Base-by-base conservation (phyloP, 2,797 vertebrate species). In the Poecile montanus region DNA sequence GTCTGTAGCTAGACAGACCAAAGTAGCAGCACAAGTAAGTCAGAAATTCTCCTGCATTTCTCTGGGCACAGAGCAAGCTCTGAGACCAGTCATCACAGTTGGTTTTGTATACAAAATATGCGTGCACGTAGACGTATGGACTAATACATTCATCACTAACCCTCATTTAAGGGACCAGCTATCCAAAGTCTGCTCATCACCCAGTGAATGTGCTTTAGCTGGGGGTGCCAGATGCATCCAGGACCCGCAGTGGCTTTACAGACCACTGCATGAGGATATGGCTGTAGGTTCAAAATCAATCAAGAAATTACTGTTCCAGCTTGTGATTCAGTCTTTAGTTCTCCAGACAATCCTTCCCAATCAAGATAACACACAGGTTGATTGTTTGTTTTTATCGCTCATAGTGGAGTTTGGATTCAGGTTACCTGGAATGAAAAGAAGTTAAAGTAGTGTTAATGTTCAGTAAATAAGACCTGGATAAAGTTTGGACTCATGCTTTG, bases 311-410 rank as follows among this genome's bases (percentile, higher is more conserved):
- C 83, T 71, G 77, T 83, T 95, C 77, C 91, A 95, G 56, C 50
- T 89, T 79, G 86, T 38, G 38, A 67, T 66, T 86, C 77, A 85
- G 87, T 87, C 90, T 94, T 80, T 65, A 78, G 79, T 56, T 92
- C 83, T 91, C 89, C 93, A 85, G 65, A 66, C 34, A 51, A 22
- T 81, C 68, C 25, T 87, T 88, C 90, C 58, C 53, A 48, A 74
- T 97, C 95, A 97, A 87, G 97, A 97, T 79, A 97, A 83, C 53
- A 97, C 96, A 85, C 97, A 97, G 53, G 88, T 48, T 78, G 97
- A 88, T 36, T 95, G 96, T 87, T 97, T 97, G 91, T 42, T 93
- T 96, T 96, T 97, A 62, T 96, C 96, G 0, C 92, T 96, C 3
- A 54, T 38, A 60, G 75, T 60, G 50, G 95, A 96, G 76, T 94